Conservation (phyloP, 92 coral and sea anemone genomes). For the Siderastrea radians region DNA sequence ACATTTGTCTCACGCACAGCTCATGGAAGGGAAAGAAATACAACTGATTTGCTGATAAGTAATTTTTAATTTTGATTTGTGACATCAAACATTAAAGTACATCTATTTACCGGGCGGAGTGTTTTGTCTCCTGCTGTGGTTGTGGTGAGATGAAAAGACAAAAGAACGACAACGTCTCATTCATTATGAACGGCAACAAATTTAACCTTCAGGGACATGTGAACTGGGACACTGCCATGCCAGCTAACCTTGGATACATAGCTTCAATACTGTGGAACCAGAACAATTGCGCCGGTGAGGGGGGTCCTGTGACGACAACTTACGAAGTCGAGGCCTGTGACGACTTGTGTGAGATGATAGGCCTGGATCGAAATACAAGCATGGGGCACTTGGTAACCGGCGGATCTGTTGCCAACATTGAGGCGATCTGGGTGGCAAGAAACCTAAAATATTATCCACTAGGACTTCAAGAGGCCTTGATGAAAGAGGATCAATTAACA, state of each 20-base stretch:
- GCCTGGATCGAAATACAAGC: conserved; percentile 70
- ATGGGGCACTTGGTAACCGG: conserved; percentile 84
- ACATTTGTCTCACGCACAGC: no score
- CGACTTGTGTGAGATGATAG: conserved; percentile 91
- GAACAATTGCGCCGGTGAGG: conserved; percentile 84
- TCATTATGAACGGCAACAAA: background rate
- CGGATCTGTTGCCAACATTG: conserved; percentile 93
- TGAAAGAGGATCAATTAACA: conserved; percentile 37
- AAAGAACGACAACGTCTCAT: background rate
- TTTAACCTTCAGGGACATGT: conserved; percentile 81
- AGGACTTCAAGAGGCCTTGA: conserved; percentile 84
- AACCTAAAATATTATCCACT: conserved; percentile 88
- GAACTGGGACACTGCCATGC: conserved; percentile 88
- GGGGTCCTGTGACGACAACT: conserved; percentile 73
- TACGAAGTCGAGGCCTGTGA: conserved; percentile 81
- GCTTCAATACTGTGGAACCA: conserved; percentile 88
- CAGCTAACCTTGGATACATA: conserved; percentile 90
- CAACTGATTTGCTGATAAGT: no score
- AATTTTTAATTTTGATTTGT: no score
- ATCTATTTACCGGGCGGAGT: no score
- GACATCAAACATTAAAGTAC: no score
- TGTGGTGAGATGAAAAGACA: background rate
- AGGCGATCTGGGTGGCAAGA: conserved; percentile 93
- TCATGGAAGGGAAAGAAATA: no score
- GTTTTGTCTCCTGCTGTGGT: background rate